Base-by-base conservation (phyloP, 2,797 vertebrate genomes). In the Periophthalmus magnuspinnatus region DNA sequence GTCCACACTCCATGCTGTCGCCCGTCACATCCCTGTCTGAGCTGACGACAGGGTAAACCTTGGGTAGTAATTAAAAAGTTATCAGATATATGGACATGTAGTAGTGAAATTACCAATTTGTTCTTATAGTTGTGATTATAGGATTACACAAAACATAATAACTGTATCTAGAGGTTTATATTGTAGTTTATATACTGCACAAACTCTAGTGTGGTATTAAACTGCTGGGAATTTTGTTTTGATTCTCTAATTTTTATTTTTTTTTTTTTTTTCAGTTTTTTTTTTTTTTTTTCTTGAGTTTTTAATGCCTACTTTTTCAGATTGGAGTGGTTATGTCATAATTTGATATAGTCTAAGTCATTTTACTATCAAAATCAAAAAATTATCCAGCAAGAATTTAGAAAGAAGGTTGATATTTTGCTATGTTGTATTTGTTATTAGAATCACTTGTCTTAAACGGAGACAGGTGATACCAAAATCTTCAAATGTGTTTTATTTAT, bases 1-100 rank as follows among this genome's bases (percentile, higher is more conserved):
- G 69, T 89, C 89, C 87, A 84, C 83, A 88, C 79, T 74, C 69
- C 63, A 65, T 48, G 76, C 82, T 77, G 38, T 76, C 85, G 36
- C 58, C 86, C 92, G 84, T 91, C 87, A 89, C 77, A 82, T 81
- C 77, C 81, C 65, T 70, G 81, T 85, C 88, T 82, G 80, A 54
- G 16, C 22, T 74, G 79, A 85, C 79, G n/a, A 71, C 81, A 90
- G 85, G 84, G 84, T 75, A 92, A 92, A 93, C 86, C 81, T 8
- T 62, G 63, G 17, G 24, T 0, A 64, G 11, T 74, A 82, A 91
- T 90, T 90, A 86, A 79, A 88, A 82, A 76, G 73, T 77, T 85
- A 52, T 64, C 56, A 66, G 69, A 71, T 65, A 75, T 10, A 56
- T 3, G 32, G 65, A 17, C 48, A 38, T 28, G n/a, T 34, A 19